Percentiles rank a stretch among this genome's conserved stretches.
These are phyloP conservation scores for Homarus gammarus DNA, from an alignment of 2,888 invertebrate species.

Conservation along the genomic window DNA sequence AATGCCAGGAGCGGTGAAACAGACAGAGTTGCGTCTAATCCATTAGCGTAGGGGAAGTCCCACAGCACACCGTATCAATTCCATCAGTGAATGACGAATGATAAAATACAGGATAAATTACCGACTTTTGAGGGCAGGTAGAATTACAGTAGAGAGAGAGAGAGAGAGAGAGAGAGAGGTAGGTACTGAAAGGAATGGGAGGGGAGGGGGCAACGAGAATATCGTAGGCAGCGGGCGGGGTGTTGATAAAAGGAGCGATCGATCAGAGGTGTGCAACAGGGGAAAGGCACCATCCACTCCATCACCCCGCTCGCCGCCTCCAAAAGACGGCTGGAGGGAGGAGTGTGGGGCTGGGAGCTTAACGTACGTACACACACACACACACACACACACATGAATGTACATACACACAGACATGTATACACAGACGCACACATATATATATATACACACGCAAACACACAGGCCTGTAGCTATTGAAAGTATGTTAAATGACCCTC, in stretches of 20 bases:
- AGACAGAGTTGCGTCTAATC: no score
- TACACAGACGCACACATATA: slow-evolving; percentile 14
- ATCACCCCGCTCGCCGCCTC: slow-evolving; percentile 2
- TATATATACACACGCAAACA: slow-evolving; percentile 22
- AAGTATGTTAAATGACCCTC: no score
- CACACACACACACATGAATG: no score
- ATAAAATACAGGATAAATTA: neutral
- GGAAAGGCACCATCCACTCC: slow-evolving; percentile 13
- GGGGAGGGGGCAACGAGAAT: neutral
- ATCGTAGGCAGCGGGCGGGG: neutral
- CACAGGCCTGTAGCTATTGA: no score
- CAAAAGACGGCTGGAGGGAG: neutral
- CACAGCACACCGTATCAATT: no score
- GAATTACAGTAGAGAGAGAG: neutral
- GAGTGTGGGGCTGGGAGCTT: no score
- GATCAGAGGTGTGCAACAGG: slow-evolving; percentile 45
- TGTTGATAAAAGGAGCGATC: slow-evolving; percentile 58
- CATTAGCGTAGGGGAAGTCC: no score
- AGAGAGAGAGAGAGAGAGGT: slow-evolving; percentile 7
- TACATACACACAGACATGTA: neutral
- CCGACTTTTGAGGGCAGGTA: neutral
- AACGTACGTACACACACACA: no score
- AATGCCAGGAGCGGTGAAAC: no score
- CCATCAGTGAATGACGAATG: no score
- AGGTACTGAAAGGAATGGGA: neutral